Conservation (phyloP, 2,797 vertebrate genomes). For the Taeniopygia guttata region DNA sequence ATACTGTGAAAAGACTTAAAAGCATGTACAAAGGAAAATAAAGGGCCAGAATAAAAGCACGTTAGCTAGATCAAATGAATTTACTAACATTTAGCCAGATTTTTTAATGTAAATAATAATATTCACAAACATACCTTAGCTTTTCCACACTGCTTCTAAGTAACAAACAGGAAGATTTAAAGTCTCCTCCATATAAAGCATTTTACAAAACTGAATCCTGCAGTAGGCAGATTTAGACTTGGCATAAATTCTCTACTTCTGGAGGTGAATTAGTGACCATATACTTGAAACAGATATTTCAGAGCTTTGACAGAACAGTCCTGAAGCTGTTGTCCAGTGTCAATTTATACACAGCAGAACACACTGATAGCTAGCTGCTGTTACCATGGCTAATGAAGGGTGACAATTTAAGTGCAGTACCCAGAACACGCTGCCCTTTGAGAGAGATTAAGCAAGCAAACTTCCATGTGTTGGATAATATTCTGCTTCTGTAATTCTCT, state of each 20-base stretch:
- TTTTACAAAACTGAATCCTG: background rate
- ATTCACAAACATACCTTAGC: background rate
- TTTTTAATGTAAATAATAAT: background rate
- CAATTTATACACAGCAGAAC: background rate
- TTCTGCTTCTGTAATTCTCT: background rate
- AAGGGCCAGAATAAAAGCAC: background rate
- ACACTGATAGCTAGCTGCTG: background rate
- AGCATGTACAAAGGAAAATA: background rate
- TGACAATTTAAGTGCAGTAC: background rate
- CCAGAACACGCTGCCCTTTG: background rate
- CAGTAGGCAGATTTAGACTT: background rate
- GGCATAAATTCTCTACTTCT: background rate
- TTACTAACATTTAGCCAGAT: background rate
- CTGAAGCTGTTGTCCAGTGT: background rate
- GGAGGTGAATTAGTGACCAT: background rate
- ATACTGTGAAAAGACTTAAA: background rate
- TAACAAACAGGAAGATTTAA: background rate
- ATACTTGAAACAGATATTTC: background rate
- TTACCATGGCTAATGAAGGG: background rate
- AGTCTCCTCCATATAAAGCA: background rate
- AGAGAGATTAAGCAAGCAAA: background rate
- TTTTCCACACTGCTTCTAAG: background rate
- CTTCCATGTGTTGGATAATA: background rate
- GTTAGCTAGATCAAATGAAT: background rate
- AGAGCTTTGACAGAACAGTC: background rate